Percentiles rank a stretch among this genome's conserved stretches.
Evolutionary conservation across 2,888 invertebrate genomes (phyloP).

Genomic region (Carterocephalus palaemon): DNA sequence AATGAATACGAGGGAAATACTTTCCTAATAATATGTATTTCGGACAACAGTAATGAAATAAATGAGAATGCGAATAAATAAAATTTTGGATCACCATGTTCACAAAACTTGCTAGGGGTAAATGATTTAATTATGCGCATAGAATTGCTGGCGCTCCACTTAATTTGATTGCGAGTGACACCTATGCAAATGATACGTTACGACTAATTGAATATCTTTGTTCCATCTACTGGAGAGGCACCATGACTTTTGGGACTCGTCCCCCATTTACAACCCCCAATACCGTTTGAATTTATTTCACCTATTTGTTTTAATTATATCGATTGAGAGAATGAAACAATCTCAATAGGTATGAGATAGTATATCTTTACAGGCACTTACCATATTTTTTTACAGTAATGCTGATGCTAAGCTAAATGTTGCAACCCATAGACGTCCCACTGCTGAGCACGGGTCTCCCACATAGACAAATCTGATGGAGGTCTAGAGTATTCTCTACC

Average conservation of each 20-base stretch:
- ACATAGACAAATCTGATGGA: too few relatives aligned
- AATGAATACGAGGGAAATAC: too few relatives aligned
- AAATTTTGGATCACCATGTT: conserved; percentile 40
- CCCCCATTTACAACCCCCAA: conserved; percentile 19
- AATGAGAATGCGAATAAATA: conserved; percentile 24
- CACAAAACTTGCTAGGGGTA: conserved; percentile 53
- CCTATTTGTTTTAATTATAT: conserved; percentile 24
- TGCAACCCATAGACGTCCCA: too few relatives aligned
- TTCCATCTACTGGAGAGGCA: conserved; percentile 48
- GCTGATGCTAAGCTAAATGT: too few relatives aligned
- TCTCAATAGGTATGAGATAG: too few relatives aligned
- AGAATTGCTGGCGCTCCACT: conserved; percentile 61
- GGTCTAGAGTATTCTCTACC: too few relatives aligned
- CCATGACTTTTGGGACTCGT: conserved; percentile 42
- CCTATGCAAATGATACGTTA: conserved; percentile 73
- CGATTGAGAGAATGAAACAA: too few relatives aligned
- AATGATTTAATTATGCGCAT: conserved; percentile 69
- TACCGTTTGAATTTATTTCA: conserved; percentile 31
- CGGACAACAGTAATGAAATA: not conserved
- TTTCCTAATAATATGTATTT: not conserved
- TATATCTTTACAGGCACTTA: too few relatives aligned
- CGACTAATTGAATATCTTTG: conserved; percentile 75
- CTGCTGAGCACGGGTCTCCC: too few relatives aligned
- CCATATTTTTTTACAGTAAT: too few relatives aligned
- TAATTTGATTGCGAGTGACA: conserved; percentile 73